Evolutionary conservation across 2,113 vertebrate species (phyloP), one percentile per base, ranked within the genome.

Genomic region (Coturnix japonica): DNA sequence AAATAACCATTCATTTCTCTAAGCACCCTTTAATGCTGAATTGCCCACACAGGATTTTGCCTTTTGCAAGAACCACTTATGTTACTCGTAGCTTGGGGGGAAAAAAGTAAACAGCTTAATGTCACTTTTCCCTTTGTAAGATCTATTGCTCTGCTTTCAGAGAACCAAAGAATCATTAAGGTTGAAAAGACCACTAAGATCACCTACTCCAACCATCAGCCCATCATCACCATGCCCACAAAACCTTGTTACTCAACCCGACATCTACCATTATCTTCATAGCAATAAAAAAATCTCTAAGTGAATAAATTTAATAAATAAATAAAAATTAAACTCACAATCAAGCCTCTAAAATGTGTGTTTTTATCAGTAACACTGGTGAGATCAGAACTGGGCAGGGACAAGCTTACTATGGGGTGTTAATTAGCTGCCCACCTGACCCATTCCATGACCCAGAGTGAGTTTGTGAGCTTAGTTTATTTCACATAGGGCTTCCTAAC

Each of bases 401-500:
- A 46, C 37, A 73, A 67, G 37, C 54, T 51, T 46, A 30, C 31
- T 16, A 3, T 11, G 46, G 39, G 75, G 53, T 74, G 46, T 59
- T 96, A 89, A 95, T 63, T 60, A 92, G 20, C 51, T 70, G 39
- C 35, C 51, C 0, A 3, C 39, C 66, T 85, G 87, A 80, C 78
- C 59, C 37, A 2, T 0, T 11, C 37, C 44, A 46, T 0, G 0
- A 70, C 71, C 33, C 22, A 47, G 33, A 77, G 5, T 5, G 1
- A 51, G 46, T 70, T n/a, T 53, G 18, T 70, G 33, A 14, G 9
- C 85, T 84, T 66, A 33, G 74, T 89, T 93, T 82, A 31, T 82
- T 87, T 85, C 74, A 67, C 33, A 39, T 28, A 6, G 56, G 26
- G 41, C 31, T 79, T 46, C 51, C 56, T 54, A 75, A 3, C 7